These are phyloP conservation scores for Pegea sp. DNA, from an alignment of 23 tunicate species.

Conservation along the genomic window DNA sequence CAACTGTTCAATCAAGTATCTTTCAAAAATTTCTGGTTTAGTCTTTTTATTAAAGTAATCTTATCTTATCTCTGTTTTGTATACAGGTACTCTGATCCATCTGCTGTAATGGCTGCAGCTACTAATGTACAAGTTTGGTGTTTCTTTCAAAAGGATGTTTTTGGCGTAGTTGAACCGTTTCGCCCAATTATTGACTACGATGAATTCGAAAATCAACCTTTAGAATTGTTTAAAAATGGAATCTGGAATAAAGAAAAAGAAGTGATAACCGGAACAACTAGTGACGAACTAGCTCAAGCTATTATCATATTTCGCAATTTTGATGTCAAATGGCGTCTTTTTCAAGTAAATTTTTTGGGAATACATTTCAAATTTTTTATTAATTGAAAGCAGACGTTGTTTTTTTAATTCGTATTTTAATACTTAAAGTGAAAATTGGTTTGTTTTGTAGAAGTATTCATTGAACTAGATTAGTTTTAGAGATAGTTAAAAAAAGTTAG, in stretches of 20 bases:
- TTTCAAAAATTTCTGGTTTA: no score
- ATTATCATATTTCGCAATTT: slow-evolving; percentile 4
- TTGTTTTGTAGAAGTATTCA: no score
- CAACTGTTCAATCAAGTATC: no score
- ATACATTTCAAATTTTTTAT: no score
- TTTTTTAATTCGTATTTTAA: no score
- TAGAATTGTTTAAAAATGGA: slow-evolving; percentile 34
- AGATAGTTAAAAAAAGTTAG: no score
- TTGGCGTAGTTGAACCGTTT: slow-evolving; percentile 44
- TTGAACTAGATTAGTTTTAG: no score
- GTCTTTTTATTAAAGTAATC: no score
- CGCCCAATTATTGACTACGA: slow-evolving; percentile 63
- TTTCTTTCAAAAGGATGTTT: slow-evolving; percentile 10
- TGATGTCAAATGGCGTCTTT: slow-evolving; percentile 3
- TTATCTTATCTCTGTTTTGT: no score
- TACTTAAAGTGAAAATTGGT: no score
- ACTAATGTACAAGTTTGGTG: slow-evolving; percentile 12
- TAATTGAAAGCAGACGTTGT: no score
- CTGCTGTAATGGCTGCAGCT: slow-evolving; percentile 2
- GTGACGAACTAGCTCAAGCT: slow-evolving; percentile 20
- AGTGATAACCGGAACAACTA: slow-evolving; percentile 22
- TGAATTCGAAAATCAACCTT: slow-evolving; percentile 60
- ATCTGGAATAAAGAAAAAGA: slow-evolving; percentile 47
- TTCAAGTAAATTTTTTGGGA: no score
- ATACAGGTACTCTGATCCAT: slow-evolving; percentile 6